Evolutionary conservation across 2,888 invertebrate genomes (phyloP).

Genomic region (Lucinisca nassula): DNA sequence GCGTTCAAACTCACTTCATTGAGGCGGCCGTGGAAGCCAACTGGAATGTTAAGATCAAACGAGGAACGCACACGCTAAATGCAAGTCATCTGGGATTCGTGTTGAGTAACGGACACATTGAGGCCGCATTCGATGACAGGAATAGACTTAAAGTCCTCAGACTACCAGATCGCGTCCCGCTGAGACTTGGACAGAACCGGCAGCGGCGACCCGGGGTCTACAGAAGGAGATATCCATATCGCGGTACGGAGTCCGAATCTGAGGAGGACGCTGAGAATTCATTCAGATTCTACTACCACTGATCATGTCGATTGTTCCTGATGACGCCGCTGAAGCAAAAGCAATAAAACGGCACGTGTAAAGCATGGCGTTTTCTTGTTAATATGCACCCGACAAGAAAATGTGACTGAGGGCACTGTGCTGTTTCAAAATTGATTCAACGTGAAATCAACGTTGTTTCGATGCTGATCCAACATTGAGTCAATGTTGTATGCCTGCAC

Average conservation of each 20-base stretch:
- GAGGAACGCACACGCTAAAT: conserved; percentile 80
- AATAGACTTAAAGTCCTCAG: conserved; percentile 75
- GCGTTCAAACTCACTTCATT: conserved; percentile 86
- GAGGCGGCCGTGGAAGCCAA: conserved; percentile 87
- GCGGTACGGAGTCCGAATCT: not conserved
- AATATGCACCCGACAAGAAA: too few relatives aligned
- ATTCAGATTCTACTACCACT: too few relatives aligned
- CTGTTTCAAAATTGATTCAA: too few relatives aligned
- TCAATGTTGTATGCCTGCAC: too few relatives aligned
- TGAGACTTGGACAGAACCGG: conserved; percentile 57
- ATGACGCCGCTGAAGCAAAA: too few relatives aligned
- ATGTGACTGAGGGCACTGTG: too few relatives aligned
- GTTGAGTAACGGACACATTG: conserved; percentile 80
- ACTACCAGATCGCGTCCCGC: conserved; percentile 70
- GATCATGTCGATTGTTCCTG: too few relatives aligned
- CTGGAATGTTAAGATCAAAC: conserved; percentile 81
- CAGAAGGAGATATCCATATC: not conserved
- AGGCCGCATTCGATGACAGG: conserved; percentile 78
- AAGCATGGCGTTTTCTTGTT: too few relatives aligned
- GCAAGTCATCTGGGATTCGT: conserved; percentile 76
- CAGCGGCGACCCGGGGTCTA: conserved; percentile 46
- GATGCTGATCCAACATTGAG: too few relatives aligned
- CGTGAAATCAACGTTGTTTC: too few relatives aligned
- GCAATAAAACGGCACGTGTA: too few relatives aligned
- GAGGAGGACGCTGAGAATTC: not conserved